Conservation (phyloP, 2,113 vertebrate species). For the Cynopterus brachyotis region DNA sequence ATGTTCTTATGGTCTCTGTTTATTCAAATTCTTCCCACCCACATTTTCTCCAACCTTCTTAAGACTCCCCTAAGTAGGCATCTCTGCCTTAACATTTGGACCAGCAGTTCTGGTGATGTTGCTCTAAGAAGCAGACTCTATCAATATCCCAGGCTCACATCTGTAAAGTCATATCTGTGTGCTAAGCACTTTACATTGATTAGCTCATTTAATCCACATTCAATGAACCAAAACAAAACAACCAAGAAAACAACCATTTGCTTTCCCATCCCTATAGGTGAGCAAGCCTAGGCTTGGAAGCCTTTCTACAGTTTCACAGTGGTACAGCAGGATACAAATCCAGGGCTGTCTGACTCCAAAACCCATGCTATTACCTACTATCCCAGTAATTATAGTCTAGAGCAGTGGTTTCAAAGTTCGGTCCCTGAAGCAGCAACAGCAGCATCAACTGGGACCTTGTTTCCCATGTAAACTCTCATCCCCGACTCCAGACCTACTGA, state of each 20-base stretch:
- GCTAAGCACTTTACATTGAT: neutral
- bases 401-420: neutral
- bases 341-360: neutral
- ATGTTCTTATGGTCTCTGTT: neutral
- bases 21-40: neutral
- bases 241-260: neutral
- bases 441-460: neutral
- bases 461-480: neutral
- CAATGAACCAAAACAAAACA: neutral
- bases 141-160: neutral
- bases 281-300: neutral
- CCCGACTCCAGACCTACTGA: neutral
- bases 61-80: neutral
- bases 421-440: neutral
- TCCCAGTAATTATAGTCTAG: neutral
- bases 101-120: neutral
- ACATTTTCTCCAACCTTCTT: neutral
- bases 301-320: neutral
- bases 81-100: neutral
- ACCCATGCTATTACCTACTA: neutral
- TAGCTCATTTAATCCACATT: neutral
- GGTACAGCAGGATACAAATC: neutral
- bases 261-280: neutral
- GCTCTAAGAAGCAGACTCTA: neutral
- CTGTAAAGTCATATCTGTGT: neutral